Percentiles rank a stretch among this genome's conserved stretches.
Conservation (phyloP, 2,113 vertebrate species). For the Zapornia atra region DNA sequence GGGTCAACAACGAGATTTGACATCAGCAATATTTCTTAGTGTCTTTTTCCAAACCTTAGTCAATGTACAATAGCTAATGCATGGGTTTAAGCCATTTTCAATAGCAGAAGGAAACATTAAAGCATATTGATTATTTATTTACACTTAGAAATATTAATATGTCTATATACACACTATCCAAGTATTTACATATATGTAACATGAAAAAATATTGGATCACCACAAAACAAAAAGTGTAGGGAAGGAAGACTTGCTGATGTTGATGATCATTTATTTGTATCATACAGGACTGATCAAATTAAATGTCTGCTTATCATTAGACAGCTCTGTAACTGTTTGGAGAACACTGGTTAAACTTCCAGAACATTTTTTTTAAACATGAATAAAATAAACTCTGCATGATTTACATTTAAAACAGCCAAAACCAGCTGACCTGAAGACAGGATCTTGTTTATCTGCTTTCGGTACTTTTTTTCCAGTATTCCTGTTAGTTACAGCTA, state of each 20-base stretch:
- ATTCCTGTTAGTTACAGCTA: not conserved
- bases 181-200: not conserved
- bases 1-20: not conserved
- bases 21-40: not conserved
- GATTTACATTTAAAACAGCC: not conserved
- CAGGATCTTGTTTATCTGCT: not conserved
- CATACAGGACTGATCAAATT: not conserved
- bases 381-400: not conserved
- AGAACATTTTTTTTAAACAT: not conserved
- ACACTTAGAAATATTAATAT: not conserved
- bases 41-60: not conserved
- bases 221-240: not conserved
- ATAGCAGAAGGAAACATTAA: not conserved
- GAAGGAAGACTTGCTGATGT: not conserved
- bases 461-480: not conserved
- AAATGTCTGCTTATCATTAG: not conserved
- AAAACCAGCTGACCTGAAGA: not conserved
- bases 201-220: not conserved
- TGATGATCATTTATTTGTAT: not conserved
- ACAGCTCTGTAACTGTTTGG: not conserved
- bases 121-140: not conserved
- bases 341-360: not conserved
- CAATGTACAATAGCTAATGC: not conserved
- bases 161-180: rapidly evolving
- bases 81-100: not conserved